These are phyloP conservation scores for Cydia pomonella DNA, from an alignment of 1,140 invertebrate genomes.

Conservation along the genomic window DNA sequence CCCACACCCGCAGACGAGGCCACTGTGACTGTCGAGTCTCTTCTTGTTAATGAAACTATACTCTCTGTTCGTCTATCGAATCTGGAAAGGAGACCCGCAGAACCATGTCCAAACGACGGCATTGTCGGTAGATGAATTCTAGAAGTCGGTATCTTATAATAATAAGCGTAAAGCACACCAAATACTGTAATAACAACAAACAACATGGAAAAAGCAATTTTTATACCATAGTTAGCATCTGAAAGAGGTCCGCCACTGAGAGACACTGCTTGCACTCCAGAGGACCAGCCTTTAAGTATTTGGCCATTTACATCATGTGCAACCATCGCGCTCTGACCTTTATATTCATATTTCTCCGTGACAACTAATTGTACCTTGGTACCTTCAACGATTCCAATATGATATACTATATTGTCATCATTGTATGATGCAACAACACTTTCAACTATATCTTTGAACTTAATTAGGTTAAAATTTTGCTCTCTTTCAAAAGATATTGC, in stretches of 20 bases:
- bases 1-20: constrained; percentile 36
- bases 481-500: constrained; percentile 55
- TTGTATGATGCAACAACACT: constrained; percentile 49
- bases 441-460: constrained; percentile 56
- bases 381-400: constrained; percentile 52
- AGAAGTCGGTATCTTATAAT: constrained; percentile 55
- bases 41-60: constrained; percentile 66
- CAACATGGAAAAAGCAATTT: constrained; percentile 65
- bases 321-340: constrained; percentile 57
- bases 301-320: constrained; percentile 52
- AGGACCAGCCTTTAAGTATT: constrained; percentile 47
- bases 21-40: constrained; percentile 54
- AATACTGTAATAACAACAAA: constrained; percentile 55
- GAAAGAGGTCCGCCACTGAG: constrained; percentile 61
- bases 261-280: constrained; percentile 41
- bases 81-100: constrained; percentile 51
- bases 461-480: constrained; percentile 55
- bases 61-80: constrained; percentile 67
- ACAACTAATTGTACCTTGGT: constrained; percentile 63
- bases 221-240: constrained; percentile 52
- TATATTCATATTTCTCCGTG: constrained; percentile 63
- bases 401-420: constrained; percentile 50
- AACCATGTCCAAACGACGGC: constrained; percentile 41
- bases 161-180: constrained; percentile 59
- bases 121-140: constrained; percentile 40